These are phyloP conservation scores for Sebastes itinus DNA, from an alignment of 2,797 vertebrate genomes.

Conservation along the genomic window DNA sequence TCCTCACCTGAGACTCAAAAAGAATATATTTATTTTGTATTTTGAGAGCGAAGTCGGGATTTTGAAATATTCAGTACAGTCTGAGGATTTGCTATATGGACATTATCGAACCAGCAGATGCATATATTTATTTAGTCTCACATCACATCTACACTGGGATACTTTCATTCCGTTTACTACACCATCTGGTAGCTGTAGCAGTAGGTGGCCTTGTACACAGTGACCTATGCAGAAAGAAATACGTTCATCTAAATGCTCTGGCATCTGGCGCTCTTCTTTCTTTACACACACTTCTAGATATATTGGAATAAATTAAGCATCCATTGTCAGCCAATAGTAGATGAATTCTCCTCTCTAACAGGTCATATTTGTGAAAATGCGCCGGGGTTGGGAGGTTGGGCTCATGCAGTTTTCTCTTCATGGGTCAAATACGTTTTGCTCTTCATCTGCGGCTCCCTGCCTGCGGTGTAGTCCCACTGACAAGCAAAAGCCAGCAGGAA, in stretches of 20 bases:
- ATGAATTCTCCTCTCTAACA: neutral
- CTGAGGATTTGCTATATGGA: neutral
- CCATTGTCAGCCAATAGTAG: neutral
- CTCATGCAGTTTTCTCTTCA: slow-evolving; percentile 23
- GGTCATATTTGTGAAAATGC: neutral
- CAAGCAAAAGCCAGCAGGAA: slow-evolving; percentile 34
- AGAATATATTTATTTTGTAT: neutral
- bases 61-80: neutral
- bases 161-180: neutral
- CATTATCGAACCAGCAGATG: neutral
- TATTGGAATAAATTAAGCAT: neutral
- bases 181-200: neutral
- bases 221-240: neutral
- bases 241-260: neutral
- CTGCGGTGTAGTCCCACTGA: slow-evolving; percentile 13
- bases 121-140: neutral
- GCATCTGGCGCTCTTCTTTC: neutral
- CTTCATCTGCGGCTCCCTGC: slow-evolving; percentile 21
- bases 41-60: neutral
- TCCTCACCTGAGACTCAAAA: neutral
- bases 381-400: neutral
- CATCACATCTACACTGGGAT: neutral
- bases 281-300: neutral
- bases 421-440: slow-evolving; percentile 29
- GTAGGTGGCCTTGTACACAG: neutral